Evolutionary conservation across 2,888 invertebrate genomes (phyloP), one percentile per base, ranked within the genome.

Genomic region (Brachypalpus laphriformis): DNA sequence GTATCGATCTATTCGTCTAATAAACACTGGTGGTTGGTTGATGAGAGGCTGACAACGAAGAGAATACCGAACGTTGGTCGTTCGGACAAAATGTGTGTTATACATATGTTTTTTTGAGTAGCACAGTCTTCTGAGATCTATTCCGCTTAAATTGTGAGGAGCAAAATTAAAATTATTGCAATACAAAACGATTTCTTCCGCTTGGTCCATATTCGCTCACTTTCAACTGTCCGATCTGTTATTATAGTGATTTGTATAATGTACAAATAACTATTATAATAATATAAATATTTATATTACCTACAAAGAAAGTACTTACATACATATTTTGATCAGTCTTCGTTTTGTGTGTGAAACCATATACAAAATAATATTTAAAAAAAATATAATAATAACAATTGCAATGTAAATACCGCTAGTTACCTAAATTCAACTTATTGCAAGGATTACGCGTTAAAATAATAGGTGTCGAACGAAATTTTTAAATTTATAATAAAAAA

Each of bases 1-100:
- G 72, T 78, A 83, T 83, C 77, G 83, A 83, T 83, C 78, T 74
- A 47, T 78, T 74, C 57, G 20, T 80, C 80, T 68, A 82, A 68
- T 56, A 61, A 82, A 74, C 63, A 68, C 74, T 83, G 63, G 68
- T 70, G 74, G 72, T 68, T 61, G 72, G 42, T 25, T 80, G 74
- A 57, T 68, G 74, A 80, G 63, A 80, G 18, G 59, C 63, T 63
- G 63, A 78, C 83, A 78, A 61, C 72, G 72, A 78, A 61, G 31
- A 77, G 51, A 57, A 71, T 31, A 72, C 54, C 72, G 51, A 74
- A 37, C 56, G 56, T 34, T 65, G 56, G 42, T 22, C 49, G n/a
- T 22, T 74, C 63, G 25, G 11, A 57, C 54, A 68, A 61, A 61
- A 83, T 70, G 34, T 78, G 68, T 65, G 45, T 49, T 68, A 14